Evolutionary conservation across 2,797 vertebrate genomes (phyloP).

Genomic region (Syncerus caffer): DNA sequence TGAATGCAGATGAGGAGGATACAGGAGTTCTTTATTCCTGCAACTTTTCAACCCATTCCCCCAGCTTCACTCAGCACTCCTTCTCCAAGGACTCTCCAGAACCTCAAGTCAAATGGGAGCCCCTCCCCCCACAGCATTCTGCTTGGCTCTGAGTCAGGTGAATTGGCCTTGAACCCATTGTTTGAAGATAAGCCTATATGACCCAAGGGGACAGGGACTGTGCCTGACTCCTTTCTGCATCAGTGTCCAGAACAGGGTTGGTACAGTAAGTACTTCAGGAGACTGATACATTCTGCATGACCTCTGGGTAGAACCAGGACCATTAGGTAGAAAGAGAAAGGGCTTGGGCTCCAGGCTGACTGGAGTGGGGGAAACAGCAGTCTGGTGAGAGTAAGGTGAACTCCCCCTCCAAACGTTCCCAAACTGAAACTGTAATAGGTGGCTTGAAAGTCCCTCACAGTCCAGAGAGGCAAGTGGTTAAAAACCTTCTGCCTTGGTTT

Average conservation of each 20-base stretch:
- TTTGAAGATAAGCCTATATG: background rate
- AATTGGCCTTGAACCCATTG: background rate
- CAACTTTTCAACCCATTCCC: background rate
- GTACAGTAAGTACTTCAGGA: background rate
- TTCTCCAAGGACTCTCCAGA: background rate
- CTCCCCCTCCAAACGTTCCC: background rate
- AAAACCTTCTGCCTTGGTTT: constrained; percentile 13
- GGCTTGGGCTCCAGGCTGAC: background rate
- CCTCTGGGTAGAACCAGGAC: constrained; percentile 1
- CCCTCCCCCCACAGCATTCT: background rate
- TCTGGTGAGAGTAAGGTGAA: background rate
- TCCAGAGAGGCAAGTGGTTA: background rate
- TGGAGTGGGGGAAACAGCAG: background rate
- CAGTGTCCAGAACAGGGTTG: background rate
- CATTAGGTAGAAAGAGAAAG: background rate
- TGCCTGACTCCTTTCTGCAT: background rate
- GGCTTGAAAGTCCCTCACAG: background rate
- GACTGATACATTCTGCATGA: background rate
- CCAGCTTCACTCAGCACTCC: background rate
- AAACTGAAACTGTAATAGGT: background rate
- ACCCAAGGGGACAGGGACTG: background rate
- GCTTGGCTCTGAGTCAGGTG: background rate
- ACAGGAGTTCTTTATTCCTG: background rate
- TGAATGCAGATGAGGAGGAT: background rate
- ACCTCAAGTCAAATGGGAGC: background rate